phyloP scores from a whole-genome alignment of 2,113 vertebrate genomes.

The Tringa solitaria region DNA sequence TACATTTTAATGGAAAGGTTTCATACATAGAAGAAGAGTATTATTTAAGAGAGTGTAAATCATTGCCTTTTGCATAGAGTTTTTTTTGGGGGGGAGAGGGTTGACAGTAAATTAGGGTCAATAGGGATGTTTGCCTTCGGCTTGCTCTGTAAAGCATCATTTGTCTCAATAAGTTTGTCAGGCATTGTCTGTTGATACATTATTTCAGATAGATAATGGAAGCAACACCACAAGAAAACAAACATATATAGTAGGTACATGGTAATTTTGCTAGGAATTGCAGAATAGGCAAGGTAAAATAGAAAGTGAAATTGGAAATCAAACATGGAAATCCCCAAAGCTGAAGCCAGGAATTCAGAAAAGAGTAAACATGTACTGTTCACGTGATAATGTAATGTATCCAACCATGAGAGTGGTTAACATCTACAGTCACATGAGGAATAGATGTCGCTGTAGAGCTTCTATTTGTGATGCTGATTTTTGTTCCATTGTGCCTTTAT shows the following conservation, averaged over 20 bases:
- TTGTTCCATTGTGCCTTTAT: background rate
- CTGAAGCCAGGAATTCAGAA: background rate
- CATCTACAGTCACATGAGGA: background rate
- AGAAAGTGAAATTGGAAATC: background rate
- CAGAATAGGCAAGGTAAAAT: background rate
- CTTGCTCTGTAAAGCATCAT: background rate
- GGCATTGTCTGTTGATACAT: background rate
- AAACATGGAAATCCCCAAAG: background rate
- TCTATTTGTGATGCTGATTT: background rate
- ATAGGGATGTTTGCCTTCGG: background rate
- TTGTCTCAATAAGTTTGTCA: background rate
- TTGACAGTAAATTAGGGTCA: background rate
- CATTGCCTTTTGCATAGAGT: background rate
- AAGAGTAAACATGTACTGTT: background rate
- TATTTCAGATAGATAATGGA: background rate
- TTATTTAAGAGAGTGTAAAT: background rate
- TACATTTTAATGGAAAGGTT: background rate
- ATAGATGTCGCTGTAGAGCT: background rate
- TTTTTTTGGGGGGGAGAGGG: too few relatives aligned
- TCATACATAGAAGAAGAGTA: background rate
- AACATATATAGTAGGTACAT: background rate
- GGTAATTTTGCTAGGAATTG: background rate
- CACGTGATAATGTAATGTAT: background rate
- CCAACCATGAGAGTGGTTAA: background rate
- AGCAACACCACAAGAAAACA: background rate